Evolutionary conservation across 2,888 invertebrate species (phyloP).

Genomic region (Cryptus viduatorius): DNA sequence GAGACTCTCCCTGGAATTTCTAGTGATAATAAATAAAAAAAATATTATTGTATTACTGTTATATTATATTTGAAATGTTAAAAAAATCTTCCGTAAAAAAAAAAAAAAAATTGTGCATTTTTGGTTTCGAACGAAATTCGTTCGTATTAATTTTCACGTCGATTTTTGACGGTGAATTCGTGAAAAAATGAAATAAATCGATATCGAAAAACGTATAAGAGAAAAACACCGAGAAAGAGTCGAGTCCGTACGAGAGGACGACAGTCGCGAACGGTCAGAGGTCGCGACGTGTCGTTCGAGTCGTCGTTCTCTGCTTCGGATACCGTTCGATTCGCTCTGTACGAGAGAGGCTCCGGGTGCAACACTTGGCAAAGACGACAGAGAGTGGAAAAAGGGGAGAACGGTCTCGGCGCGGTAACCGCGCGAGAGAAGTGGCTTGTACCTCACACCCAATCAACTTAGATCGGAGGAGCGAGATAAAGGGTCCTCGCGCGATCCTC

Average conservation of each 20-base stretch:
- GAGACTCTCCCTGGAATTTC: no score
- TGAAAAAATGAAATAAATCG: neutral
- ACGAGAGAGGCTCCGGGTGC: neutral
- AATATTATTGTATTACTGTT: no score
- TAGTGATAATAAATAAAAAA: no score
- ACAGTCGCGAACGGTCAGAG: conserved; percentile 61
- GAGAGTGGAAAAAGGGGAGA: conserved; percentile 52
- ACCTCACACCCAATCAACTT: conserved; percentile 84
- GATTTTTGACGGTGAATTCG: no score
- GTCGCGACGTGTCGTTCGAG: conserved; percentile 68
- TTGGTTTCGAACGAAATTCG: no score
- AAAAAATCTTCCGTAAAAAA: no score
- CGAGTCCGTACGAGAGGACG: conserved; percentile 44
- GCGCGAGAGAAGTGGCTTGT: conserved; percentile 82
- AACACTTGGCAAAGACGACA: conserved; percentile 43
- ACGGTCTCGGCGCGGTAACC: conserved; percentile 67
- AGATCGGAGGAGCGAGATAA: conserved; percentile 82
- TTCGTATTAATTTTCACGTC: no score
- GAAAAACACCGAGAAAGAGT: conserved; percentile 20
- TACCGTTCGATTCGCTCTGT: conserved; percentile 56
- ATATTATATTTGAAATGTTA: no score
- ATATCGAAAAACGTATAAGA: neutral
- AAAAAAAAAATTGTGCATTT: no score
- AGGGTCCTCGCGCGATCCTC: conserved; percentile 67
- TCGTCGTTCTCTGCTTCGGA: conserved; percentile 54